Base-by-base conservation (phyloP, 2,888 invertebrate genomes). In the Malachius bipustulatus region DNA sequence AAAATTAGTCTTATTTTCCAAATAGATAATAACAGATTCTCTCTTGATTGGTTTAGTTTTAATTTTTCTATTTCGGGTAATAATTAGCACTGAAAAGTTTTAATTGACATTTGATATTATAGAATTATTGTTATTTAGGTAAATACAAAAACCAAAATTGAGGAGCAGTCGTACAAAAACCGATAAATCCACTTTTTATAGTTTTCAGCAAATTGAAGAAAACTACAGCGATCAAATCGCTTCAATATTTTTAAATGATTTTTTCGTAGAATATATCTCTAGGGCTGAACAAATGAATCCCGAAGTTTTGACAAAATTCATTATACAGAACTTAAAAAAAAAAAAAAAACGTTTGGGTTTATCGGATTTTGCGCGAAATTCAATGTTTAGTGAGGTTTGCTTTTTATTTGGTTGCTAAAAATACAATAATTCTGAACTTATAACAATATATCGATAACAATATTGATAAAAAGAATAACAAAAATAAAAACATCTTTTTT, bases 371-470 rank as follows among this genome's bases (percentile, higher is more conserved):
- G 12, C 29, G 10, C n/a, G 10, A 28, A 28, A 28, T n/a, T 28
- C 29, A 28, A 28, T n/a, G 8, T 28, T 28, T 28, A 28, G 29
- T n/a, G 29, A 11, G 29, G 29, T 28, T 28, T 28, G 10, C n/a
- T 6, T n/a, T 9, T n/a, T n/a, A 28, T 28, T 28, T 6, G 6
- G 6, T 19, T 19, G 6, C 24, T 8, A 19, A 19, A 19, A n/a
- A 19, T 8, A 19, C 24, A 19, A 8, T n/a, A 6, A 19, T 19
- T 19, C 6, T 19, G 6, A 19, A 19, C 24, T 6, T n/a, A n/a
- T 19, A 8, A 8, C 6, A 19, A 8, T 8, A 8, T 19, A n/a
- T n/a, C n/a, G 6, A 19, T 19, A n/a, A 19, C n/a, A 19, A 19
- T 19, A 19, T 8, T 19, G n/a, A n/a, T 19, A 19, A 19, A 8